Evolutionary conservation across 2,888 invertebrate genomes (phyloP).

Genomic region (Thecophora atra): DNA sequence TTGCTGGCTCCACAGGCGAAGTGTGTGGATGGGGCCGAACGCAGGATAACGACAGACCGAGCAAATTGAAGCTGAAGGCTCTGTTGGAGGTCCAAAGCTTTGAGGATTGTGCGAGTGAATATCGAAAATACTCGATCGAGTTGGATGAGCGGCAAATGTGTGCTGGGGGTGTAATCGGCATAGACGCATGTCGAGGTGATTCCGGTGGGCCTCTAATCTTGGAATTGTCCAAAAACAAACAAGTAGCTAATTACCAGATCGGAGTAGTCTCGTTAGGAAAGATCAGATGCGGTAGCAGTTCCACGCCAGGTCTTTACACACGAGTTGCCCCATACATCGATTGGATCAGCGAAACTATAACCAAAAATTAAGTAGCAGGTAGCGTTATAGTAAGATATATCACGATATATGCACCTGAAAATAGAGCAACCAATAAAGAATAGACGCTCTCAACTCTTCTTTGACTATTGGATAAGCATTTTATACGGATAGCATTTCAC

Average conservation of each 20-base stretch:
- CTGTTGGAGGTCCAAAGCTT: constrained; percentile 66
- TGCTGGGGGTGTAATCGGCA: constrained; percentile 69
- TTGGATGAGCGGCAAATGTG: constrained; percentile 69
- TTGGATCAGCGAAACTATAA: constrained; percentile 67
- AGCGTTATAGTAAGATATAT: too few relatives aligned
- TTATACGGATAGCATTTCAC: too few relatives aligned
- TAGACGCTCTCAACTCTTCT: too few relatives aligned
- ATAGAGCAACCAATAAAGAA: background rate
- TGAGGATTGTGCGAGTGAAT: constrained; percentile 67
- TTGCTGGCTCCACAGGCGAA: constrained; percentile 63
- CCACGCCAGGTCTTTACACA: constrained; percentile 74
- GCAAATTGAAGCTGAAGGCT: constrained; percentile 69
- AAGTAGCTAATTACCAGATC: constrained; percentile 58
- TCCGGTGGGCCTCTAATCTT: constrained; percentile 69
- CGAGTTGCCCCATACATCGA: constrained; percentile 69
- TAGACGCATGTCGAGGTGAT: constrained; percentile 71
- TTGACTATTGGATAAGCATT: too few relatives aligned
- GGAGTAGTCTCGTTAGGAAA: constrained; percentile 75
- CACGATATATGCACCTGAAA: too few relatives aligned
- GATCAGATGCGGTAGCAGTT: constrained; percentile 69
- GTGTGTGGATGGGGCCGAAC: constrained; percentile 75
- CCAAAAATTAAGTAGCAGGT: background rate
- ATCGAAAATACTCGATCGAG: constrained; percentile 64
- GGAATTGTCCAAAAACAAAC: background rate
- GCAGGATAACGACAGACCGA: constrained; percentile 65